Conservation (phyloP, 2,888 invertebrate species). For the Cataglyphis albicans region DNA sequence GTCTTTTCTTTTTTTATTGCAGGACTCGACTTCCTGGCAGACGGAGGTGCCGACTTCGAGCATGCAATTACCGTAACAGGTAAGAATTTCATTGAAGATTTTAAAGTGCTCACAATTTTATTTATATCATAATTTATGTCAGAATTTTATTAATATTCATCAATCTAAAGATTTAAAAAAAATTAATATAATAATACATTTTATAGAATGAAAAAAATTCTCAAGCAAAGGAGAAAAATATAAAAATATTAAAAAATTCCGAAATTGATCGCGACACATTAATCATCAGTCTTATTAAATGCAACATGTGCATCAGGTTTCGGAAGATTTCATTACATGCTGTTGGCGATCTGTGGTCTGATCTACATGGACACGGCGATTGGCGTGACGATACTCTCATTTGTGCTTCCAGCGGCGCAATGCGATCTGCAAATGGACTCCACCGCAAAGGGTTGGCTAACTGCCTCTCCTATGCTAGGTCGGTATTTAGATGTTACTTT, state of each 20-base stretch:
- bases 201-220: background rate
- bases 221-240: background rate
- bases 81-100: conserved; percentile 81
- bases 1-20: conserved; percentile 61
- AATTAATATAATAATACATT: background rate
- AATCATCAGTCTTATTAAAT: background rate
- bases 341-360: conserved; percentile 87
- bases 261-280: background rate
- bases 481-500: conserved; percentile 58
- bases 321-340: conserved; percentile 87
- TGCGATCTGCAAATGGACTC: conserved; percentile 86
- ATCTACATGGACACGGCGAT: conserved; percentile 88
- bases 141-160: too few species aligned
- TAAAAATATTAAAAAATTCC: background rate
- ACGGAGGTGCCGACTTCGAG: conserved; percentile 91
- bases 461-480: conserved; percentile 86
- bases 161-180: background rate
- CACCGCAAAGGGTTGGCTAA: conserved; percentile 85
- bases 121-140: background rate
- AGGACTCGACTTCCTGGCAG: conserved; percentile 92
- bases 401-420: conserved; percentile 87
- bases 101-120: background rate
- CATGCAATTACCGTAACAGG: conserved; percentile 91
- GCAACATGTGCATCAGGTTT: conserved; percentile 81
- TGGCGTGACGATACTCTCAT: conserved; percentile 87